Evolutionary conservation across 2,113 vertebrate genomes (phyloP).

Genomic region (Plecotus auritus): DNA sequence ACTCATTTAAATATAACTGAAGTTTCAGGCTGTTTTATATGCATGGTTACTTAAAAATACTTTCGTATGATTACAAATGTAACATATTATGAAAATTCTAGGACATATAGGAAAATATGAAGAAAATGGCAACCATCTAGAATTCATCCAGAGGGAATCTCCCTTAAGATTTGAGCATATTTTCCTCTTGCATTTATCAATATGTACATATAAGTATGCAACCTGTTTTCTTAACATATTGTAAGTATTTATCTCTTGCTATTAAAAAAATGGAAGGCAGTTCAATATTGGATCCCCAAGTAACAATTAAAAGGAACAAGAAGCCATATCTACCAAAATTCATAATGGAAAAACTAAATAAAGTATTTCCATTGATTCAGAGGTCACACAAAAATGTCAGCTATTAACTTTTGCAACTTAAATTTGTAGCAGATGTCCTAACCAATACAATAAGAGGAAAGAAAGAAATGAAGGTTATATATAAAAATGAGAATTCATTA

Average conservation of each 20-base stretch:
- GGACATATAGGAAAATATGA: neutral
- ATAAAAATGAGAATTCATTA: neutral
- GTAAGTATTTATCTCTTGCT: neutral
- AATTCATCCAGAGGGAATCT: neutral
- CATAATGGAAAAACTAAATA: neutral
- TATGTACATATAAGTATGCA: neutral
- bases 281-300: neutral
- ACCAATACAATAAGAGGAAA: neutral
- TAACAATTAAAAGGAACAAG: neutral
- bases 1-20: neutral
- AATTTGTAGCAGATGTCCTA: neutral
- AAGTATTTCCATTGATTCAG: neutral
- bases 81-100: constrained; percentile 13
- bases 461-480: neutral
- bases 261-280: neutral
- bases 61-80: neutral
- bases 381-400: neutral
- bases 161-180: neutral
- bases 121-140: neutral
- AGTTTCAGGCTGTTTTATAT: neutral
- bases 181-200: neutral
- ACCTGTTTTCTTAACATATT: neutral
- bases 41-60: neutral
- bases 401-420: neutral
- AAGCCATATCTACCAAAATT: neutral